These are phyloP conservation scores for Trissolcus japonicus DNA, from an alignment of 2,888 invertebrate genomes.

Conservation along the genomic window DNA sequence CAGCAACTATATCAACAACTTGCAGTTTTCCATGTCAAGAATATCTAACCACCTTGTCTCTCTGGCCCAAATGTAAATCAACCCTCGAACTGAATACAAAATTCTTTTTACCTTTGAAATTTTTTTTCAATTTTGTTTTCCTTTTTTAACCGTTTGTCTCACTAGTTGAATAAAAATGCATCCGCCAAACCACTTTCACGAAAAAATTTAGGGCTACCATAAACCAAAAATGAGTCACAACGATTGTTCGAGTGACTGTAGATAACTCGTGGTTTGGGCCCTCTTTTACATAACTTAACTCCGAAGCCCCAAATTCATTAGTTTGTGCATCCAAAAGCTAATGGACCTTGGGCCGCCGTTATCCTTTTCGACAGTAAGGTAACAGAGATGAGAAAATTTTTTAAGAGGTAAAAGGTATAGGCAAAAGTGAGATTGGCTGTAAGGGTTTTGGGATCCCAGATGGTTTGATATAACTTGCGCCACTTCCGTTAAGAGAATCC, in stretches of 20 bases:
- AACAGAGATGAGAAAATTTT: neutral
- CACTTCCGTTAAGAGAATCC: conserved; percentile 56
- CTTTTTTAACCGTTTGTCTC: neutral
- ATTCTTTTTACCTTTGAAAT: neutral
- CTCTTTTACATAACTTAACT: conserved; percentile 39
- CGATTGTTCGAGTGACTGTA: conserved; percentile 23
- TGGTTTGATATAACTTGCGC: conserved; percentile 37
- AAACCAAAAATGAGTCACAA: conserved; percentile 19
- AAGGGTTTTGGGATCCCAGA: conserved; percentile 17
- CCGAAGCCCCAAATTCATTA: conserved; percentile 26
- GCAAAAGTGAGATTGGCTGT: conserved; percentile 21
- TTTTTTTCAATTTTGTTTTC: neutral
- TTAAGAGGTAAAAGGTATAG: conserved; percentile 30
- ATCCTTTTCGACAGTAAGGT: neutral
- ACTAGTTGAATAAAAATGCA: neutral
- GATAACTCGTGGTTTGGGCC: conserved; percentile 31
- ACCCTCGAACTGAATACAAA: conserved; percentile 47
- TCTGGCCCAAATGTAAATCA: conserved; percentile 46
- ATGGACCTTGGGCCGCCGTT: neutral
- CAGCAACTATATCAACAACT: conserved; percentile 9
- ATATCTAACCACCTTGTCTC: conserved; percentile 18
- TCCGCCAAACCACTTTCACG: neutral
- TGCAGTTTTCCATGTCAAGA: conserved; percentile 22
- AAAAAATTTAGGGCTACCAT: conserved; percentile 24
- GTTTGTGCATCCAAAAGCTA: conserved; percentile 3